These are phyloP conservation scores for Heliornis fulica DNA, from an alignment of 2,113 vertebrate genomes.

Conservation along the genomic window DNA sequence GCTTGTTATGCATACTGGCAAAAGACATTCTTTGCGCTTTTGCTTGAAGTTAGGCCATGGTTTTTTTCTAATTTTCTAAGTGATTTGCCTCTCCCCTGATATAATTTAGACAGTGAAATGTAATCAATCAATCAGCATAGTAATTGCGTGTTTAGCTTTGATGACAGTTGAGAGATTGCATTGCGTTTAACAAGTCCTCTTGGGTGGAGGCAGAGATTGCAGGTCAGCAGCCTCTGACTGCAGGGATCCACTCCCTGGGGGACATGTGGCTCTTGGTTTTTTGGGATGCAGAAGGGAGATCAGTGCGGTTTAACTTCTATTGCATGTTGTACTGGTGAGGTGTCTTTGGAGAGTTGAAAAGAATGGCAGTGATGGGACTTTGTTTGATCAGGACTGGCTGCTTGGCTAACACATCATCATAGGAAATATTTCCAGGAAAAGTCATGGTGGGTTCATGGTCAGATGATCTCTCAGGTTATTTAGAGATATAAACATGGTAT, in stretches of 20 bases:
- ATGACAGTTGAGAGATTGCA: background rate
- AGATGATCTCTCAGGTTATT: rapidly evolving
- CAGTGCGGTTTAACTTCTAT: background rate
- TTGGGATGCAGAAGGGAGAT: rapidly evolving
- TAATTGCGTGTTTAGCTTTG: conserved; percentile 52
- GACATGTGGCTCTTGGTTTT: background rate
- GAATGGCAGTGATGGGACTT: background rate
- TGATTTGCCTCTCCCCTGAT: background rate
- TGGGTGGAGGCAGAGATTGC: background rate
- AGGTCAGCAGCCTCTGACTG: background rate
- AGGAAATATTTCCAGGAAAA: background rate
- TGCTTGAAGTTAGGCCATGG: background rate
- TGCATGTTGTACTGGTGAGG: background rate
- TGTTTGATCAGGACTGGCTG: background rate
- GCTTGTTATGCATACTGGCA: background rate
- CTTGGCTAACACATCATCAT: background rate
- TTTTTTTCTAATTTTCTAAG: conserved; percentile 16
- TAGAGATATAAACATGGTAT: background rate
- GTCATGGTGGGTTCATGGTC: background rate
- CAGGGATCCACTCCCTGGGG: background rate
- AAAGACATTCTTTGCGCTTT: background rate
- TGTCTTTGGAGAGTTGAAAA: background rate
- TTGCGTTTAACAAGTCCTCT: background rate
- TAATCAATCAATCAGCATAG: conserved; percentile 59
- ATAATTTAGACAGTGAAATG: conserved; percentile 25